These are phyloP conservation scores for Trachemys scripta DNA, from an alignment of 2,113 vertebrate species.

Conservation along the genomic window DNA sequence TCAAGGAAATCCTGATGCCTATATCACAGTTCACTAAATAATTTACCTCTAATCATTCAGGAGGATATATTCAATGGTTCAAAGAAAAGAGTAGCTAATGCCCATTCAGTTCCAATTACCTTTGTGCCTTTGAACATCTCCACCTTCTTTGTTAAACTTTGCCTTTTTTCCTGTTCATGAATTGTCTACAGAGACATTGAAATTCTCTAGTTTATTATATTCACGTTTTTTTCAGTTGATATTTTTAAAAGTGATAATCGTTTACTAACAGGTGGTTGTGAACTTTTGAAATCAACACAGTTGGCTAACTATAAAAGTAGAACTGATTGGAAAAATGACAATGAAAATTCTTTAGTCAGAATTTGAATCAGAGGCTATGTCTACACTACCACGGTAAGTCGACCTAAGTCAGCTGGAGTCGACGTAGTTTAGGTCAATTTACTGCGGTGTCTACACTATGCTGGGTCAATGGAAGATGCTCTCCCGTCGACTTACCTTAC, in stretches of 20 bases:
- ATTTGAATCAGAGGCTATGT: no score
- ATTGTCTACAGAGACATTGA: background rate
- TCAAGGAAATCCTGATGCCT: background rate
- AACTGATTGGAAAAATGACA: background rate
- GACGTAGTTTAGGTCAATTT: no score
- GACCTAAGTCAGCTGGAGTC: no score
- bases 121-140: background rate
- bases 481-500: no score
- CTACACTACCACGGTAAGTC: no score
- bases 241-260: background rate
- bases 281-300: background rate
- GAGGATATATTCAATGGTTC: background rate
- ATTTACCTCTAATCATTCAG: background rate
- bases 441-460: no score
- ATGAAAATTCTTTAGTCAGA: no score
- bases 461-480: no score
- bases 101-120: background rate
- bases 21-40: background rate
- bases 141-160: background rate
- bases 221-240: background rate
- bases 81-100: background rate
- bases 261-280: background rate
- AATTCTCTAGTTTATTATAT: background rate
- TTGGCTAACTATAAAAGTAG: background rate
- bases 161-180: rapidly evolving